Percentiles rank a stretch among this genome's conserved stretches.
Conservation (phyloP, 2,797 vertebrate species). For the Poeciliopsis presidionis region DNA sequence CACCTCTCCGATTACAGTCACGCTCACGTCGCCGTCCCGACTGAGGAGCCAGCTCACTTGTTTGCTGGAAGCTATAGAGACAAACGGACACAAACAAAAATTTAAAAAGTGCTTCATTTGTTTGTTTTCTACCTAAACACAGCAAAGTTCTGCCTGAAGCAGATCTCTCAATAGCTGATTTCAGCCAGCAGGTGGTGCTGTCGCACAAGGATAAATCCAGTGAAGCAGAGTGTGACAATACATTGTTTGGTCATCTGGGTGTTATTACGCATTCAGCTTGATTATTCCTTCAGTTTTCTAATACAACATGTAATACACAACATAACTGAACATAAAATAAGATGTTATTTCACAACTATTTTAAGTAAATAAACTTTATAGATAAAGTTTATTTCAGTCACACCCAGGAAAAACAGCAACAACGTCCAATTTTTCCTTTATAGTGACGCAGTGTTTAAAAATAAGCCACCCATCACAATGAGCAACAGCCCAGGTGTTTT, state of each 20-base stretch:
- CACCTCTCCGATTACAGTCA: constrained; percentile 77
- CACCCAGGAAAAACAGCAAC: constrained; percentile 2
- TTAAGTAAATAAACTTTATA: background rate
- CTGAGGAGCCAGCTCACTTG: constrained; percentile 79
- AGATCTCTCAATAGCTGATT: background rate
- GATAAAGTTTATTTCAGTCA: background rate
- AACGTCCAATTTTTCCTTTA: background rate
- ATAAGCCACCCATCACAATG: background rate
- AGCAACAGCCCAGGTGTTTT: constrained; percentile 27
- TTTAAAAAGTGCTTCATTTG: background rate
- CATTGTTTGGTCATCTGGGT: background rate
- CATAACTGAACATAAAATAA: too few species aligned
- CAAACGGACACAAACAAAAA: background rate
- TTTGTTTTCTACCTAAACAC: background rate
- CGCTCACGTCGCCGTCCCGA: constrained; percentile 82
- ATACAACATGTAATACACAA: background rate
- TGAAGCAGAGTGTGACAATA: background rate
- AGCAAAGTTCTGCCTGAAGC: background rate
- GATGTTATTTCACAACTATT: background rate
- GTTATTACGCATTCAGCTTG: background rate
- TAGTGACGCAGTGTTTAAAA: constrained; percentile 9
- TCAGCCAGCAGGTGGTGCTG: constrained; percentile 72
- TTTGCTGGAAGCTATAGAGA: constrained; percentile 55
- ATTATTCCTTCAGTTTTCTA: background rate
- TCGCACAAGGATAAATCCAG: constrained; percentile 41